Base-by-base conservation (phyloP, 1,140 invertebrate genomes). In the Papilio xuthus region DNA sequence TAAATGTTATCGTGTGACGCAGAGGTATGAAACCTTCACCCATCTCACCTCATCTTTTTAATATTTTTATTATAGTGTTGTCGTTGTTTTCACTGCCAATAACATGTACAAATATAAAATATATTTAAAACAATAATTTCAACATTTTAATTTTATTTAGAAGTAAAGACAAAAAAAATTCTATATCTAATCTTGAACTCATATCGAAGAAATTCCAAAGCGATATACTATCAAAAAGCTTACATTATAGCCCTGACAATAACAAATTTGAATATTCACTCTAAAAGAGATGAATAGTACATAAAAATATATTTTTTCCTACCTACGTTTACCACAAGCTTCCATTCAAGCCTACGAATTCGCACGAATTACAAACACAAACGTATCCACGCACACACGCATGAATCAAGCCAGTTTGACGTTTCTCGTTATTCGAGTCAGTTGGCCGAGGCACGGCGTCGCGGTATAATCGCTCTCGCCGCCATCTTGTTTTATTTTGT, bases 391-490 rank as follows among this genome's bases (percentile, higher is more conserved):
- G 81, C 84, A 85, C 84, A 85, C 77, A 86, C 78, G 86, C 84
- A 82, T 81, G 80, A 80, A 72, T 72, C 78, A 84, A 91, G 88
- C 90, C 84, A 90, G 90, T 92, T 92, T 92, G 89, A 90, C 88
- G 88, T 87, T 90, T 88, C 85, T 85, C 85, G 84, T 73, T 84
- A 81, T 53, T 82, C 85, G 84, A 85, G 81, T 92, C 92, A 92
- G 92, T 93, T 89, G 86, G 89, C 88, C 89, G 89, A 88, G 85
- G 89, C 84, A 86, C 89, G 90, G 90, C 90, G 90, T 87, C 87
- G 90, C 87, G 90, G 89, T 79, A 87, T 83, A 84, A 83, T 85
- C 87, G 87, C 78, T 83, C 81, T 78, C 77, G 81, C 80, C 87
- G 87, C 86, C 87, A 90, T 89, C 81, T 90, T 89, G 86, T 85